Evolutionary conservation across 1,140 invertebrate genomes (phyloP), one percentile per base, ranked within the genome.

Genomic region (Pentalonia nigronervosa): DNA sequence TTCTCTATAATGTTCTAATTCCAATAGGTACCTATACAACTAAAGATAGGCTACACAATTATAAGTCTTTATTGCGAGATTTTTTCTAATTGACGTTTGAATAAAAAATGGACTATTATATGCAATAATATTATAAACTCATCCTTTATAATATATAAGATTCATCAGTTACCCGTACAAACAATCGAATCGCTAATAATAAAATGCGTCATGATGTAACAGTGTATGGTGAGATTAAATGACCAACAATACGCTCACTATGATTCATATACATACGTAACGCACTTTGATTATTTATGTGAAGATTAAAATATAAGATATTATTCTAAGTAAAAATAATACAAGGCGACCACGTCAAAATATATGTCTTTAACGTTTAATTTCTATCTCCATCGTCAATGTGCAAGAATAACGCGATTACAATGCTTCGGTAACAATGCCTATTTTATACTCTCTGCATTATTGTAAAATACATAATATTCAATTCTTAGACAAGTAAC

Each of bases 221-320:
- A 45, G 11, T 41, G 23, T 17, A 30, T n/a, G 7, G 87, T 41
- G 48, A 53, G 34, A 76, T 76, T 76, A 89, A 89, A n/a, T 50
- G 34, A 45, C 83, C 83, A 84, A 84, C 41, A 84, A 84, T 84
- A 84, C 23, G 34, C 21, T 34, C 60, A 20, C 30, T 76, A 76
- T 76, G 60, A 76, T 76, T 76, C 60, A 76, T 67, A 84, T 41
- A 36, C 14, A 41, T 41, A 84, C 83, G 83, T 45, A 84, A 45
- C 83, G 23, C 41, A 45, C 9, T 84, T 84, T 45, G 83, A 17
- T 84, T 84, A 84, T 84, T 84, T 84, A 84, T 84, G 36, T 45
- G 83, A 45, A 84, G 83, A 84, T 84, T 84, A 84, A 84, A 84
- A 84, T 84, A 84, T 30, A 45, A 41, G 83, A 84, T 84, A 84